Percentiles rank a stretch among this genome's conserved stretches.
These are phyloP conservation scores for Montifringilla adamsi DNA, from an alignment of 2,113 vertebrate species.

Conservation along the genomic window DNA sequence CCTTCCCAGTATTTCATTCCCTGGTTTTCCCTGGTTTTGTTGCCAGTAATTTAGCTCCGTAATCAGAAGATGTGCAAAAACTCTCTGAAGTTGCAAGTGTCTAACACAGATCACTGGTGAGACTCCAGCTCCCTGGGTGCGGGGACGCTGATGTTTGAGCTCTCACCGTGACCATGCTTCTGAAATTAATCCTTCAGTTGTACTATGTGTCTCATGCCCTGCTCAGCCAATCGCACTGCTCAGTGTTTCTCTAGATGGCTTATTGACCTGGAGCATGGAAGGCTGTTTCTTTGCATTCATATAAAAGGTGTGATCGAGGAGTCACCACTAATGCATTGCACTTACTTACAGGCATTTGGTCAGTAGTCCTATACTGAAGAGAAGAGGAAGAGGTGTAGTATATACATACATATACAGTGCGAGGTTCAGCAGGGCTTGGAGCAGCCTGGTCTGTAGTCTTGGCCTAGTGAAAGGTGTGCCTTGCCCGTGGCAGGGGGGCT, in stretches of 20 bases:
- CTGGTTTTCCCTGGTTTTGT: not conserved
- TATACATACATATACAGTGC: not conserved
- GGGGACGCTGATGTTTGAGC: not conserved
- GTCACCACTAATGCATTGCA: not conserved
- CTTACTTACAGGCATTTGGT: not conserved
- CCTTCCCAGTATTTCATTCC: not conserved
- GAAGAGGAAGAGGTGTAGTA: not conserved
- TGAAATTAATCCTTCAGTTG: not conserved
- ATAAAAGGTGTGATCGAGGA: not conserved
- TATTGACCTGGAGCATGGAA: not conserved
- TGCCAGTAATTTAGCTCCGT: not conserved
- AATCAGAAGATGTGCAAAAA: accelerated
- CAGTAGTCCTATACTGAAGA: not conserved
- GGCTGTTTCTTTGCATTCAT: not conserved
- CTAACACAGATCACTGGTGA: not conserved
- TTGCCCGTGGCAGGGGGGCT: not conserved
- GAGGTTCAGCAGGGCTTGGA: not conserved
- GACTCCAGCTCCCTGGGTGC: not conserved
- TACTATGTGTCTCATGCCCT: not conserved
- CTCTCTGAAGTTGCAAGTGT: not conserved
- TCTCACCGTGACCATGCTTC: not conserved
- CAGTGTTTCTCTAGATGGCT: not conserved
- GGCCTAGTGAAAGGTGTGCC: not conserved
- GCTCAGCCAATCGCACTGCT: not conserved
- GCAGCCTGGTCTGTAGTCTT: not conserved